Percentiles rank a stretch among this genome's conserved stretches.
phyloP scores from a whole-genome alignment of 2,888 invertebrate species.

The Scaptomyza caliginosa region DNA sequence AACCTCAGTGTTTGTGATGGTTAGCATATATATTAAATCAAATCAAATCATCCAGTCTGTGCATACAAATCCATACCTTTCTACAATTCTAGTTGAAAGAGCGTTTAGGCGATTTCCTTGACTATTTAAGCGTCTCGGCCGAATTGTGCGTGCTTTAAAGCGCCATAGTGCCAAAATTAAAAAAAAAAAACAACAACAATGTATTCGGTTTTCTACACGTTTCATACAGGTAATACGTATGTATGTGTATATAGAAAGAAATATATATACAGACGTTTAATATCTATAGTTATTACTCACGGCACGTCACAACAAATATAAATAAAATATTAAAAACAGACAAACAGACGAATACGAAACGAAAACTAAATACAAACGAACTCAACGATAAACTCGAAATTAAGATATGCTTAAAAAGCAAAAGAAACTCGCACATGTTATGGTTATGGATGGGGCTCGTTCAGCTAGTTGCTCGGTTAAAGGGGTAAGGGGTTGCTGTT shows the following conservation, averaged over 20 bases:
- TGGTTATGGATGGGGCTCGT: conserved; percentile 30
- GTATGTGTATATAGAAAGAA: conserved; percentile 6
- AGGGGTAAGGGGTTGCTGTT: conserved; percentile 24
- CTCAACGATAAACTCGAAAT: conserved; percentile 65
- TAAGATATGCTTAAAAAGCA: conserved; percentile 76
- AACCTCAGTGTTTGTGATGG: conserved; percentile 35
- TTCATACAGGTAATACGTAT: conserved; percentile 34
- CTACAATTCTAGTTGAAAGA: conserved; percentile 16
- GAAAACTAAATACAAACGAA: conserved; percentile 63
- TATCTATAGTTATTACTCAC: conserved; percentile 79
- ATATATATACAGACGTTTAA: conserved; percentile 19
- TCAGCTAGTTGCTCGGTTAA: too few relatives aligned
- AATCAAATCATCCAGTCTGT: conserved; percentile 50
- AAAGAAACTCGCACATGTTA: conserved; percentile 63
- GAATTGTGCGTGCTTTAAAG: conserved; percentile 63
- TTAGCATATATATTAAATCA: conserved; percentile 26
- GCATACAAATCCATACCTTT: conserved; percentile 48
- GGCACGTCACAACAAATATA: conserved; percentile 77
- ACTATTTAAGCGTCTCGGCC: conserved; percentile 57
- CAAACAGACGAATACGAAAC: conserved; percentile 30
- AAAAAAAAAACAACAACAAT: not conserved
- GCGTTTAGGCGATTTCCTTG: conserved; percentile 52
- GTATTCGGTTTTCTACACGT: conserved; percentile 60
- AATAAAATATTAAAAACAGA: conserved; percentile 66
- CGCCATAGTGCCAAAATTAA: conserved; percentile 48